A percentile compares a stretch with the other conserved stretches of the same genome.
Conservation (phyloP, 53 echinoderm and acorn worm species). For the Crossaster papposus region DNA sequence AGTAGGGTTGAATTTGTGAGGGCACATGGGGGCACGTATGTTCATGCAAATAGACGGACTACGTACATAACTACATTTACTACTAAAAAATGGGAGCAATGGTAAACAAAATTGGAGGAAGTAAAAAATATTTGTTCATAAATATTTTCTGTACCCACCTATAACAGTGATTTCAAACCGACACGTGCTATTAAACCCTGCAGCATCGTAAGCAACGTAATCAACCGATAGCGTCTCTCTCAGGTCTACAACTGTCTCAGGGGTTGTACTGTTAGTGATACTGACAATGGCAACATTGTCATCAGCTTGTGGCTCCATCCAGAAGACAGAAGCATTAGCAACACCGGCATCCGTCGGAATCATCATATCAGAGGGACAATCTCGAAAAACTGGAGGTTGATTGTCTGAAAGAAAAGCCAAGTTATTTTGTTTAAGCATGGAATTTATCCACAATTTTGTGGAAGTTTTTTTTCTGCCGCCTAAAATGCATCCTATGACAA, state of each 20-base stretch:
- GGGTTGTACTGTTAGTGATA: constrained; percentile 30
- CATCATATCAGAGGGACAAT: neutral
- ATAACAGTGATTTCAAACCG: neutral
- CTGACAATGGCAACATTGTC: constrained; percentile 55
- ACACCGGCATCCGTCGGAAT: constrained; percentile 37
- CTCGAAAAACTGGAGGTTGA: neutral
- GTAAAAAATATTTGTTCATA: no score
- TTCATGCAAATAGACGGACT: no score
- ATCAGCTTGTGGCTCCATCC: constrained; percentile 53
- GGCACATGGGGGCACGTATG: no score
- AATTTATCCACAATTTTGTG: neutral
- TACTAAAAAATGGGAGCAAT: no score
- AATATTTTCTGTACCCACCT: constrained; percentile 1
- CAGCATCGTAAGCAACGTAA: constrained; percentile 63
- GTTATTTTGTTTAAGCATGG: neutral
- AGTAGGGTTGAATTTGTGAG: neutral
- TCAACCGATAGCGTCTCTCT: constrained; percentile 42
- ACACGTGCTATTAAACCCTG: neutral
- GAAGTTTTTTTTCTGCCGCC: neutral
- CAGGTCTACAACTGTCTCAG: constrained; percentile 38
- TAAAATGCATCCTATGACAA: no score
- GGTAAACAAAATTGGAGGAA: no score
- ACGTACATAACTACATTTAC: no score
- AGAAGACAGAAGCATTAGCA: constrained; percentile 9
- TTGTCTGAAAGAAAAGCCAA: neutral